Percentiles rank a stretch among this genome's conserved stretches.
Evolutionary conservation across 1,140 invertebrate species (phyloP).

Genomic region (Aphidius gifuensis): DNA sequence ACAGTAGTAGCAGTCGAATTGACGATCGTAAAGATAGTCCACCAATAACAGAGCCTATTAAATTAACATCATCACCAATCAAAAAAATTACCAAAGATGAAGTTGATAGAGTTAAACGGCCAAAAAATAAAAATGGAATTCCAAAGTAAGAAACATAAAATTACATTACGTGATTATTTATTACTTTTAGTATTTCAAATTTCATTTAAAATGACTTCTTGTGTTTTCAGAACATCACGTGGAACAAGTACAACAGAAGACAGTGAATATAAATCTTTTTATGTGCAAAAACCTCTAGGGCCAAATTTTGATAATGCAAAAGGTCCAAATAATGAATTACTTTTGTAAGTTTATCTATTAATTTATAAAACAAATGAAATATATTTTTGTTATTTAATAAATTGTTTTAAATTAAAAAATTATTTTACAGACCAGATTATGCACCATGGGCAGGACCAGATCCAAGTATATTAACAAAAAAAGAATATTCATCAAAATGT

Average conservation of each 20-base stretch:
- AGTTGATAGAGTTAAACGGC: constrained; percentile 50
- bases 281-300: constrained; percentile 59
- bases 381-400: constrained; percentile 8
- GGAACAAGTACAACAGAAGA: constrained; percentile 53
- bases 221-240: constrained; percentile 45
- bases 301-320: constrained; percentile 61
- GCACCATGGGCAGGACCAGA: constrained; percentile 69
- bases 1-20: constrained; percentile 42
- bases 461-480: constrained; percentile 47
- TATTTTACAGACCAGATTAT: constrained; percentile 63
- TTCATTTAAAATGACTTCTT: constrained; percentile 15
- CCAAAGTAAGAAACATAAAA: constrained; percentile 54
- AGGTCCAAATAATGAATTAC: constrained; percentile 65
- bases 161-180: constrained; percentile 29
- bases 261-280: constrained; percentile 55
- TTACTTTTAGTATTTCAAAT: constrained; percentile 20
- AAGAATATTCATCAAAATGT: constrained; percentile 43
- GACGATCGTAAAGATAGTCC: constrained; percentile 48
- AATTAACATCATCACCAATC: constrained; percentile 47
- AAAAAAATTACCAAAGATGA: constrained; percentile 50
- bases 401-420: constrained; percentile 19
- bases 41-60: constrained; percentile 48
- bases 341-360: constrained; percentile 60
- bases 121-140: constrained; percentile 55
- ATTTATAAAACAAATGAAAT: background rate